phyloP scores from a whole-genome alignment of 2,113 vertebrate genomes.

The Carassius carassius region DNA sequence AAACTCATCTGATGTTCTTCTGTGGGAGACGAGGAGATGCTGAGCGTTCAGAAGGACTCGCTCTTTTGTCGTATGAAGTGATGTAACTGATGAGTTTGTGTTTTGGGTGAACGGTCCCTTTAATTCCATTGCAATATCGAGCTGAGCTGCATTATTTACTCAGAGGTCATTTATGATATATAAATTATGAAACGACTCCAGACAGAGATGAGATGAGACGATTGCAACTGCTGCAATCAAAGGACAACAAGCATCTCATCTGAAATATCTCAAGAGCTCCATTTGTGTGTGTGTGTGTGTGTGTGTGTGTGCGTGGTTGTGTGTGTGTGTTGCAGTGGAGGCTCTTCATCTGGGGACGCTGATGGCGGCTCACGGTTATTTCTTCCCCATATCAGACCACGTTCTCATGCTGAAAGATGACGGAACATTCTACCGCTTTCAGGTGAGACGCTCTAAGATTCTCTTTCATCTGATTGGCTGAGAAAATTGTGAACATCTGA shows the following conservation, averaged over 20 bases:
- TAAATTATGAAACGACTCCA: neutral
- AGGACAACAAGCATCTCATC: no score
- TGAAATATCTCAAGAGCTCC: no score
- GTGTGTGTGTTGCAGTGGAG: conserved; percentile 73
- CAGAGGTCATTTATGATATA: neutral
- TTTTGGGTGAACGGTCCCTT: no score
- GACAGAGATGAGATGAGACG: neutral
- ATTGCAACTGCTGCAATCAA: no score
- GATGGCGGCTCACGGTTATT: conserved; percentile 87
- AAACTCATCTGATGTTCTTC: neutral
- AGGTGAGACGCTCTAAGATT: conserved; percentile 64
- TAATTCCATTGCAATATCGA: no score
- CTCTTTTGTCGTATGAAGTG: no score
- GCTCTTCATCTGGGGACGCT: conserved; percentile 84
- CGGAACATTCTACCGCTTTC: conserved; percentile 86
- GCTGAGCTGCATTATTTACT: neutral
- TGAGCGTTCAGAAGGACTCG: no score
- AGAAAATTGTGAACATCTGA: neutral
- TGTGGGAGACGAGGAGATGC: neutral
- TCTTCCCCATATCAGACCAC: conserved; percentile 87
- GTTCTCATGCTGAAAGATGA: conserved; percentile 86
- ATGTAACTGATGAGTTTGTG: no score
- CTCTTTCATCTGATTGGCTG: neutral
- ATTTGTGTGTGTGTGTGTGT: neutral
- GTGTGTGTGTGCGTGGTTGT: neutral